Base-by-base conservation (phyloP, 2,888 invertebrate species). In the Caenorhabditis sp. region DNA sequence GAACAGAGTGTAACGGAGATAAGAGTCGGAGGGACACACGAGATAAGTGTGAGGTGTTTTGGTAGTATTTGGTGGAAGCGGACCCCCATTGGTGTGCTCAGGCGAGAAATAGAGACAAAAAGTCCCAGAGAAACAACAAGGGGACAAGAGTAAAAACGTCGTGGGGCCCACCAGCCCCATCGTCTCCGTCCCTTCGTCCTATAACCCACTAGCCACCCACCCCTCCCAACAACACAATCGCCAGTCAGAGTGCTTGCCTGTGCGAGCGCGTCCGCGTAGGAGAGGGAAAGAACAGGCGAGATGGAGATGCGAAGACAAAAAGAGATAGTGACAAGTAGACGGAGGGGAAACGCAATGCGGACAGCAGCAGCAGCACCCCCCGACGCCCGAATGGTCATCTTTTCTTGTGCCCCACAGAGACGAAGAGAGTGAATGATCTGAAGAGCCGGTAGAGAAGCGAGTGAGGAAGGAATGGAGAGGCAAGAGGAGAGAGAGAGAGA, bases 331-430 rank as follows among this genome's bases (percentile, higher is more conserved):
- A 54, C 51, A 54, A 47, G 64, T 44, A 56, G 54, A 59, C 7
- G 54, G 63, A 38, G 38, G 56, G 63, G 68, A 61, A 61, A 70
- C 26, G 54, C 35, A 44, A 56, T 61, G 68, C 61, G 63, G 69
- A 63, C 70, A 79, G 70, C 77, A 68, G 66, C 66, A 41, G 47
- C 68, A 38, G 28, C 58, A n/a, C n/a, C n/a, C 69, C 44, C 70
- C 35, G 41, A 22, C 26, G 41, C 22, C 58, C 51, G 79, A 79
- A 79, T 79, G 79, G 79, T 79, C 79, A 79, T 79, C 79, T 69
- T 69, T 70, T 76, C 19, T 41, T 4, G 61, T 61, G 61, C 68
- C 61, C 26, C 28, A 19, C 35, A 14, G 47, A 35, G 31, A 35
- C 16, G 22, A 47, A 70, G 47, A 56, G 41, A 79, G 49, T 64